Conservation (phyloP, 2,797 vertebrate genomes). For the Sebastes vulpes region DNA sequence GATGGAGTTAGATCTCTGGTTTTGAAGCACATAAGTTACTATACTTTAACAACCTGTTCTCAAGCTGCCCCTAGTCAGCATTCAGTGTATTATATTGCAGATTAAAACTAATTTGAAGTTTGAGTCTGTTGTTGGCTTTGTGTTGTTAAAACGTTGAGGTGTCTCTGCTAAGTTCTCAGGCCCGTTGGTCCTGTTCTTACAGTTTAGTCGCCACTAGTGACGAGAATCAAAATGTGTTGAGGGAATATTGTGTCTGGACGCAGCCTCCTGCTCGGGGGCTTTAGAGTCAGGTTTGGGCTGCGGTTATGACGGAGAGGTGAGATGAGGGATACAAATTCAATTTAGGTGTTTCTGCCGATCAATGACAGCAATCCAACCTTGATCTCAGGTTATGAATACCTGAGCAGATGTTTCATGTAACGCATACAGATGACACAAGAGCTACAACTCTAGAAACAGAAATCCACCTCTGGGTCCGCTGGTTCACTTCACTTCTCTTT, state of each 20-base stretch:
- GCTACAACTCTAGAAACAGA: not conserved
- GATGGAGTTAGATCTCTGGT: not conserved
- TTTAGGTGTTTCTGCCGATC: conserved; percentile 79
- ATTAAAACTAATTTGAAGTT: not conserved
- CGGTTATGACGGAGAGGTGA: conserved; percentile 55
- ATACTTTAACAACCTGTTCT: not conserved
- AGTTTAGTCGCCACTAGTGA: conserved; percentile 2
- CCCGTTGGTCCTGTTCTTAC: not conserved
- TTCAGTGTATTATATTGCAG: not conserved
- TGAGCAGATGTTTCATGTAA: conserved; percentile 61
- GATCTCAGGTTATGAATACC: conserved; percentile 83
- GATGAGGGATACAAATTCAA: conserved; percentile 84
- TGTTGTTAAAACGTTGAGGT: not conserved
- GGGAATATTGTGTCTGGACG: conserved; percentile 2
- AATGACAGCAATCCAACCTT: conserved; percentile 80
- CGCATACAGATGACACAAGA: conserved; percentile 63
- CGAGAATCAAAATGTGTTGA: conserved; percentile 1
- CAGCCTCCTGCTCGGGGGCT: conserved; percentile 10
- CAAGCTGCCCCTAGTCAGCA: not conserved
- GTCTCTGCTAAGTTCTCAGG: not conserved
- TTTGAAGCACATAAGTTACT: not conserved
- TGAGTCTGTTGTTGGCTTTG: not conserved
- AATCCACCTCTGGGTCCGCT: not conserved
- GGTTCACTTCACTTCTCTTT: not conserved
- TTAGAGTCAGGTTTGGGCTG: conserved; percentile 52